Evolutionary conservation across 1,140 invertebrate genomes (phyloP), one percentile per base, ranked within the genome.

Genomic region (Whitmania pigra): DNA sequence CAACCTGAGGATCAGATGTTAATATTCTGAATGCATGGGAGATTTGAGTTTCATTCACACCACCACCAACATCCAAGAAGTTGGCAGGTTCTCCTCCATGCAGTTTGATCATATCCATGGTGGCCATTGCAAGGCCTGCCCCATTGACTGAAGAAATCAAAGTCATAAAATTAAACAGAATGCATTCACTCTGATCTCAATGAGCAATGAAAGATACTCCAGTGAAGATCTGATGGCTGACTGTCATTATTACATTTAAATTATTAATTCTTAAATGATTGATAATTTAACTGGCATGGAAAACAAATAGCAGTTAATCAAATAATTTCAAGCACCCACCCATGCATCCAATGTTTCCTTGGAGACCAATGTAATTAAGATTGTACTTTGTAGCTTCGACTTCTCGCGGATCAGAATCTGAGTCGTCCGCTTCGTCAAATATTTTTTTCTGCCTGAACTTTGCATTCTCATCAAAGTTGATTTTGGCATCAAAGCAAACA

Each of bases 381-480:
- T 95, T 92, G 75, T 88, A 87, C 80, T 90, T 88, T 11, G 88
- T 85, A 49, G 96, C 95, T 81, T 94, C 90, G 15, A 90, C 86
- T 85, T 98, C 96, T 76, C 92, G 85, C 18, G 92, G 90, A 85
- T 98, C 93, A 43, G 74, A 79, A 71, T 83, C 82, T 20, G 78
- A 73, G 67, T 76, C 77, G 73, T 82, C 80, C 67, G 82, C 79
- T 77, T 80, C 76, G 0, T 77, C 79, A 79, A 82, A 82, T 43
- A 81, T 78, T 53, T 90, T 88, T 78, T 90, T 88, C 73, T 98
- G 97, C 73, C 95, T 85, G 78, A 93, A 99, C 74, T 89, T 85
- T 1, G 97, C 96, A 86, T 97, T 98, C 80, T 99, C 95, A 84
- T 99, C 97, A 84, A 99, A 98, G 76, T 92, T 91, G 73, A 94